Base-by-base conservation (phyloP, 2,797 vertebrate species). In the Chaenodraco wilsoni region DNA sequence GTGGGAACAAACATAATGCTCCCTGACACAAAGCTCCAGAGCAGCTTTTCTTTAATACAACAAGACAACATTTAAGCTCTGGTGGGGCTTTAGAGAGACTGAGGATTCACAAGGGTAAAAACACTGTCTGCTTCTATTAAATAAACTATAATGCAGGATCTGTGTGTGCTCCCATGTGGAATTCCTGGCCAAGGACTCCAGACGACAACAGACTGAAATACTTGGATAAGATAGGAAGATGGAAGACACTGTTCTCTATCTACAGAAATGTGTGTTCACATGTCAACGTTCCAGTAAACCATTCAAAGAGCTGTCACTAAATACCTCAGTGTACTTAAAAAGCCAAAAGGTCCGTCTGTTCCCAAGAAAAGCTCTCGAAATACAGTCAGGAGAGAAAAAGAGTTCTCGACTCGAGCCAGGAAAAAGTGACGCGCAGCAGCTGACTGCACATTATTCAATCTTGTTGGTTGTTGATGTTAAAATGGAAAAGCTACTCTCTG, bases 341-440 rank as follows among this genome's bases (percentile, higher is more conserved):
- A 76, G 78, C 64, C 72, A 80, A 75, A 75, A 70, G 63, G 55
- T 74, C 66, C 27, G 1, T 44, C 19, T 61, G 40, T 83, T 85
- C 78, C 78, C 85, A 86, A 51, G 57, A 78, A 58, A 71, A 76
- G 52, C 59, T 61, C 79, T 84, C 69, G 41, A 77, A 79, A 74
- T 3, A 45, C 33, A 21, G 45, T 44, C 56, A 69, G 17, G 45
- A 16, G 3, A 43, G 19, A 58, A 78, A 66, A 76, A 46, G 31
- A 41, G 33, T 60, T 69, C 9, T 9, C 33, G 21, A 55, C 44
- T 48, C 6, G 1, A 3, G 72, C 79, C 83, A 80, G 79, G 74
- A 85, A 85, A 88, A 79, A 54, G 16, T 55, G 62, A 59, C 55
- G 31, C 8, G 33, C 8, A 37, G 33, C 74, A 33, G 74, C 49